Percentiles rank a stretch among this genome's conserved stretches.
Evolutionary conservation across 2,797 vertebrate species (phyloP).

Genomic region (Ceryle rudis): DNA sequence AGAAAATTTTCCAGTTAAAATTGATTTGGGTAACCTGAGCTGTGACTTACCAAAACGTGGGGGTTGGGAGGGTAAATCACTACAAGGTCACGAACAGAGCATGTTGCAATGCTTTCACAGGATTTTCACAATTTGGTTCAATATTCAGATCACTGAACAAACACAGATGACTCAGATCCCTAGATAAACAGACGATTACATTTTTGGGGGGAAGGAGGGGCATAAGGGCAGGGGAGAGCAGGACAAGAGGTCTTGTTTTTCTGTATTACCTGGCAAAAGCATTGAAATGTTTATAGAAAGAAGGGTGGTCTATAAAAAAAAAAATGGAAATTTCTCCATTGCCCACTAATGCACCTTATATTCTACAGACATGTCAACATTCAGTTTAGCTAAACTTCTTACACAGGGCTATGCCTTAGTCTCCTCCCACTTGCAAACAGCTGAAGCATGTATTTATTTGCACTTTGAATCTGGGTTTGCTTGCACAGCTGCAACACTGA

Average conservation of each 20-base stretch:
- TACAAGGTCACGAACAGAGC: background rate
- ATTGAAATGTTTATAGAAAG: background rate
- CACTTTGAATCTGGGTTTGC: background rate
- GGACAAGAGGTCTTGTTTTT: background rate
- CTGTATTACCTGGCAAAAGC: background rate
- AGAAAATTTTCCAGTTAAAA: background rate
- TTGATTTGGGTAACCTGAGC: background rate
- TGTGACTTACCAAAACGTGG: background rate
- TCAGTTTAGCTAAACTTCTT: background rate
- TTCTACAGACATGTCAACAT: background rate
- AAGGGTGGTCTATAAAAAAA: background rate
- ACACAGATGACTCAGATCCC: constrained; percentile 2
- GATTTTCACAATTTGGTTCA: background rate
- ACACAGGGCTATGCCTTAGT: background rate
- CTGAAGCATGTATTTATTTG: background rate
- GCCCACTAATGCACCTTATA: background rate
- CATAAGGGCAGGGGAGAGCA: fast-evolving
- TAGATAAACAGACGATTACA: background rate
- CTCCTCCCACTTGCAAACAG: background rate
- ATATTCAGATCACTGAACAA: background rate
- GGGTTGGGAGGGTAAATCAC: background rate
- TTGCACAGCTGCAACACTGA: constrained; percentile 37
- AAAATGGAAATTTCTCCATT: background rate
- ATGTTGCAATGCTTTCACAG: background rate
- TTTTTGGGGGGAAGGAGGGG: background rate